Base-by-base conservation (phyloP, 2,888 invertebrate species). In the Tenthredo notha region DNA sequence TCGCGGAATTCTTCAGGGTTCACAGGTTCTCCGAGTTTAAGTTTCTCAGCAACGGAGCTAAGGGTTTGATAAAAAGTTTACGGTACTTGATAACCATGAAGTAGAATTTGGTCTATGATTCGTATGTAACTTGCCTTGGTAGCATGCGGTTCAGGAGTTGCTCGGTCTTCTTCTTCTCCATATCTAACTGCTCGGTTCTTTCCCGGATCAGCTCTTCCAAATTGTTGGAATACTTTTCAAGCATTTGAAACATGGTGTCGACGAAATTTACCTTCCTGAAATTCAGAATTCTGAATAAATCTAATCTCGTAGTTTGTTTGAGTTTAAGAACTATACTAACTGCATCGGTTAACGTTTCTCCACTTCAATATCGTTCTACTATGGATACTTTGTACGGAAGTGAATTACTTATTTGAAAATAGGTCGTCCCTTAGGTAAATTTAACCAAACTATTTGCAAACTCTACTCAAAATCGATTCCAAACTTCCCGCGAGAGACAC, bases 201-300 rank as follows among this genome's bases (percentile, higher is more conserved):
- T 98, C 98, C 86, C 97, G 96, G 89, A 99, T 98, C 84, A 99
- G 94, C 91, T 98, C 98, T 93, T 99, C 98, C 91, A 99, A 94
- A 94, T 99, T 98, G 93, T 98, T 98, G 87, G 98, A 98, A 94
- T 99, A 99, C 93, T 98, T 98, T 92, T 99, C 98, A 91, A 99
- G 94, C 97, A 99, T 98, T 94, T 98, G 97, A 92, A 98, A 98
- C 98, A 99, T 98, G 82, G 98, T 98, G 93, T 99, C 99, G 84
- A 99, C 98, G 90, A 99, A 98, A 94, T 98, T 99, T 2, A 98
- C 97, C 94, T 98, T 98, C 90, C 98, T 97, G 94, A 37, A 74
- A 74, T 12, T 12, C 67, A 25, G 4, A 67, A 33, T 67, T 67
- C 67, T 18, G 18, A 18, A 18, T 67, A 0, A 7, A 12, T 18